Conservation (phyloP, 2,113 vertebrate genomes). For the Ranitomeya imitator region DNA sequence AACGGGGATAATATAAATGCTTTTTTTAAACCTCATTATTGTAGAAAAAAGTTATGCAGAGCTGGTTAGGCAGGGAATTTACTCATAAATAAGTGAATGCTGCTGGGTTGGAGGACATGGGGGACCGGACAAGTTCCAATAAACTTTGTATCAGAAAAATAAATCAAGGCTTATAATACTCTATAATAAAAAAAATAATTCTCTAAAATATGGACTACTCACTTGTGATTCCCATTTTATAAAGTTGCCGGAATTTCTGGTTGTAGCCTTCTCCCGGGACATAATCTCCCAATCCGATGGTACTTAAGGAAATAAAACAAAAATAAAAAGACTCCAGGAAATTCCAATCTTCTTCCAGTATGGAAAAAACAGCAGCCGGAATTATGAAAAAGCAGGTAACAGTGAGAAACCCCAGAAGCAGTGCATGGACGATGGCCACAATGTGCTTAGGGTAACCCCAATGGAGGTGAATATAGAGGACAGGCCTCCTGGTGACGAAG, state of each 20-base stretch:
- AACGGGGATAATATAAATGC: no score
- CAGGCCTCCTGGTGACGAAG: conserved; percentile 81
- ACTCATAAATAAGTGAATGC: no score
- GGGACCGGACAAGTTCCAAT: no score
- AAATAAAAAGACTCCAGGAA: conserved; percentile 98
- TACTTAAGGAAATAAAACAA: conserved; percentile 96
- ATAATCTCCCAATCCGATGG: conserved; percentile 94
- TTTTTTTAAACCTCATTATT: no score
- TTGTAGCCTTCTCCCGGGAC: conserved; percentile 91
- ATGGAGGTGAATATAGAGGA: conserved; percentile 83
- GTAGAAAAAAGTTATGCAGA: no score
- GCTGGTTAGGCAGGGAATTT: no score
- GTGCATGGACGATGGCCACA: conserved; percentile 84
- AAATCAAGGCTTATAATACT: background rate
- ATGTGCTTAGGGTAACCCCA: conserved; percentile 90
- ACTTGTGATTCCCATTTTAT: conserved; percentile 95
- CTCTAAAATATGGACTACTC: conserved; percentile 65
- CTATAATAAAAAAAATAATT: background rate
- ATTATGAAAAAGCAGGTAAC: conserved; percentile 91
- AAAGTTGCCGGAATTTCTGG: conserved; percentile 90
- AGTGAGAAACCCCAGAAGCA: conserved; percentile 78
- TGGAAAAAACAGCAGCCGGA: conserved; percentile 89
- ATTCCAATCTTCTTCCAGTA: conserved; percentile 94
- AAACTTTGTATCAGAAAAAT: background rate
- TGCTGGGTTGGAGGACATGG: no score